Base-by-base conservation (phyloP, 2,113 vertebrate species). In the Erythrolamprus reginae region DNA sequence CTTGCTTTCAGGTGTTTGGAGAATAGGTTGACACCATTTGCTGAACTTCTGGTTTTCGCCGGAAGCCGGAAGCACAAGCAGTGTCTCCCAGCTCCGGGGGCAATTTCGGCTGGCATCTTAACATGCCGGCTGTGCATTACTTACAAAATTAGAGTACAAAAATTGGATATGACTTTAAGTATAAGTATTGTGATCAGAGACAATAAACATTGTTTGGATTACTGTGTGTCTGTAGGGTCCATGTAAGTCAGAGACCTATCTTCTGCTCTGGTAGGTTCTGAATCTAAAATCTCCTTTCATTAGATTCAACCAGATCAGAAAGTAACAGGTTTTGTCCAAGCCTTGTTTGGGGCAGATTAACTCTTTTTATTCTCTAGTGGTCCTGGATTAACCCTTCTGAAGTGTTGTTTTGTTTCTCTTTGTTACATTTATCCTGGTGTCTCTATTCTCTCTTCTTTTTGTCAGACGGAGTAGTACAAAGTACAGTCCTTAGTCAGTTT, bases 401-500 rank as follows among this genome's bases (percentile, higher is more conserved):
- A 95, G 91, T 95, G 93, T 42, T 70, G 92, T 77, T 95, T 98
- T 97, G 97, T 97, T 96, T 95, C 94, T 95, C 93, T 95, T 96
- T 96, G 95, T 97, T 97, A 94, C 96, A 93, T 94, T 96, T 94
- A 97, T 95, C 97, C 97, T 92, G 91, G 90, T 95, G 97, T 96
- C 95, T 95, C 93, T 90, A 95, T 96, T 97, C 96, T 97, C 96
- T 97, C 92, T 89, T 94, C 95, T 96, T 96, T 96, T 95, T 95
- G 94, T 94, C 89, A 90, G 91, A 95, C 94, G 96, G 96, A 96
- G 94, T 92, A 94, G 94, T 89, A 92, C 94, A 94, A 94, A 93
- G 89, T 94, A 96, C 96, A 97, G 96, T 95, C 97, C 93, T 0
- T 38, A 9, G 87, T 96, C 93, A 97, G 92, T 94, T 93, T 95